phyloP scores from a whole-genome alignment of 1,140 invertebrate genomes.

The silkworm (Bombyx mori) region ASM3026992v2 NC_085128.1:11688001-11688500 shows the following conservation, averaged over 20 bases:
- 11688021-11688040: too few species aligned
- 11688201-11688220: too few species aligned
- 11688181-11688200: too few species aligned
- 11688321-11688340: conserved; percentile 10
- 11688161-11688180: too few species aligned
- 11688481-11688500: neutral
- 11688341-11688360: conserved; percentile 1
- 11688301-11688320: conserved; percentile 20
- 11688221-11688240: too few species aligned
- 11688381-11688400: conserved; percentile 20
- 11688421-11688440: conserved; percentile 15
- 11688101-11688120: too few species aligned
- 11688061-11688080: too few species aligned
- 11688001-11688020: too few species aligned
- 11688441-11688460: conserved; percentile 25
- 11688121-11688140: too few species aligned
- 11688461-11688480: conserved; percentile 27
- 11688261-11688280: conserved; percentile 5
- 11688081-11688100: too few species aligned
- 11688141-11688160: too few species aligned
- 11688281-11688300: conserved; percentile 21
- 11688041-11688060: too few species aligned
- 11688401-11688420: conserved; percentile 23
- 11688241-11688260: neutral
- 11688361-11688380: conserved; percentile 5